A percentile compares a stretch with the other conserved stretches of the same genome.
phyloP scores from a whole-genome alignment of 2,888 invertebrate genomes.

The Dryadula phaetusa region DNA sequence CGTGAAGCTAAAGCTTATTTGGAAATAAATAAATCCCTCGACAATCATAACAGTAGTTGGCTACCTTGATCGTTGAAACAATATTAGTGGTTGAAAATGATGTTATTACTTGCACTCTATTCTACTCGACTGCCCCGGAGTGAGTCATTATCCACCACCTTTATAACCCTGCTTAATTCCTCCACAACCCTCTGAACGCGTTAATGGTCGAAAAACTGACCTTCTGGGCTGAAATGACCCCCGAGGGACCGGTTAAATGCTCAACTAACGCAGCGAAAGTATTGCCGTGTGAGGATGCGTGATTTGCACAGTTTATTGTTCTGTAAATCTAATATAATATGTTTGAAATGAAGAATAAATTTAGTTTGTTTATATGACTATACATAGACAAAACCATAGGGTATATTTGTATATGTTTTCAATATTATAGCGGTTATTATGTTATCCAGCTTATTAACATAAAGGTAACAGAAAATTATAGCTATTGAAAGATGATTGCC shows the following conservation, averaged over 20 bases:
- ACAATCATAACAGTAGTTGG: conserved; percentile 17
- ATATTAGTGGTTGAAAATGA: conserved; percentile 37
- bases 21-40: conserved; percentile 8
- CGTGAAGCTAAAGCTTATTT: no score
- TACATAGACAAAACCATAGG: neutral
- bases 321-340: conserved; percentile 20
- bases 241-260: conserved; percentile 70
- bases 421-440: neutral
- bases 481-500: neutral
- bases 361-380: neutral
- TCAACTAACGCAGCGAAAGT: conserved; percentile 59
- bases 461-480: neutral
- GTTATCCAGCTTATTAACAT: neutral
- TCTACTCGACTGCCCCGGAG: conserved; percentile 62
- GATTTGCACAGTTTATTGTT: conserved; percentile 55
- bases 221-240: conserved; percentile 72
- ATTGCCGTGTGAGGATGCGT: conserved; percentile 52
- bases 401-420: neutral
- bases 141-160: conserved; percentile 77
- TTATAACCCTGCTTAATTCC: conserved; percentile 75
- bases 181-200: conserved; percentile 71
- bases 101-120: conserved; percentile 45
- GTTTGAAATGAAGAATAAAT: neutral
- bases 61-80: conserved; percentile 33
- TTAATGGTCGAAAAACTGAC: conserved; percentile 83